phyloP scores from a whole-genome alignment of 2,113 vertebrate genomes.

The Lepus timidus region DNA sequence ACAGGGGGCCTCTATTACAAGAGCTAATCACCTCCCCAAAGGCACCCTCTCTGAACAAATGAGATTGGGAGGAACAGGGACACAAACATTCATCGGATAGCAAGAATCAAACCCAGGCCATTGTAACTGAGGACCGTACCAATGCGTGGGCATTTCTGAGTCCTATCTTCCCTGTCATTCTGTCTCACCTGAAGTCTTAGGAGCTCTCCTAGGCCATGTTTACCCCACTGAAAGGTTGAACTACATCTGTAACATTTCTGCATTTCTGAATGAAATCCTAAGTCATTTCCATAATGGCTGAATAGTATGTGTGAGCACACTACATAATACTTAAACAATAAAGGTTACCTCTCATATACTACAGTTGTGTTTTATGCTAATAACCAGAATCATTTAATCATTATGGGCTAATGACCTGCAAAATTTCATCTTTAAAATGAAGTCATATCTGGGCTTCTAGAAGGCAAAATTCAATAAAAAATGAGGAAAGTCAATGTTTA shows the following conservation, averaged over 20 bases:
- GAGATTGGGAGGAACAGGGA: too few species aligned
- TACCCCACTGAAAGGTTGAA: background rate
- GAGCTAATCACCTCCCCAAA: background rate
- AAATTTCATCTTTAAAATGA: slow-evolving; percentile 77
- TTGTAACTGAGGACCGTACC: background rate
- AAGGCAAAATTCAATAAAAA: slow-evolving; percentile 69
- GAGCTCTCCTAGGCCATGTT: background rate
- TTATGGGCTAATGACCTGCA: slow-evolving; percentile 74
- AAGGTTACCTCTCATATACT: slow-evolving; percentile 39
- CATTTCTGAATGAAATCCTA: slow-evolving; percentile 64
- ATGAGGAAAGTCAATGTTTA: slow-evolving; percentile 24
- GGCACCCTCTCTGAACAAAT: background rate
- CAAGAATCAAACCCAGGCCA: background rate
- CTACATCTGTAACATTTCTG: background rate
- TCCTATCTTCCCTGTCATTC: background rate
- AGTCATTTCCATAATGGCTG: slow-evolving; percentile 60
- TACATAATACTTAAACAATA: slow-evolving; percentile 68
- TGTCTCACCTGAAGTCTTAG: background rate
- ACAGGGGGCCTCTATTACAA: background rate
- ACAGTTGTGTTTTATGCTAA: slow-evolving; percentile 68
- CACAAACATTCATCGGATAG: background rate
- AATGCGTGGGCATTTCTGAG: background rate
- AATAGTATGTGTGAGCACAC: background rate
- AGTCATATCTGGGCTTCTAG: slow-evolving; percentile 58
- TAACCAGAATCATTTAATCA: slow-evolving; percentile 76